Base-by-base conservation (phyloP, 2,113 vertebrate species). In the Larimichthys polyactis region DNA sequence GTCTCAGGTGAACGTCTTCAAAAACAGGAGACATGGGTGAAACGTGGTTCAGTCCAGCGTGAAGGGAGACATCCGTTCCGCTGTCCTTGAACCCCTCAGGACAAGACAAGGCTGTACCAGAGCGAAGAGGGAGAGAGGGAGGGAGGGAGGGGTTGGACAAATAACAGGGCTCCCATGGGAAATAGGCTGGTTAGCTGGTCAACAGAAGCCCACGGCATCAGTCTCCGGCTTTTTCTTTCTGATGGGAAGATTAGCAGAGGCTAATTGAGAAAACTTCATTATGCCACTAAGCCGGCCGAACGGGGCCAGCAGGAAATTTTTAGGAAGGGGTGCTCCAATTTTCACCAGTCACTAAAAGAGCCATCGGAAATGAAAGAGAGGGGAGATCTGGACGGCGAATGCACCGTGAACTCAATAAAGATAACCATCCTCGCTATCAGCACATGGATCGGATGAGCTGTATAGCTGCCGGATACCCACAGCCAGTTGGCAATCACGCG, bases 1-100 rank as follows among this genome's bases (percentile, higher is more conserved):
- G 4, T 89, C 73, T 88, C 71, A 60, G 4, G 51, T 58, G 59
- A 71, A 59, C 62, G 1, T 78, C 68, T 73, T 80, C 65, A 84
- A 79, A 79, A 87, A 82, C 78, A 90, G 75, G 84, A 92, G 83
- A 86, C 82, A 75, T 81, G 73, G 51, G 29, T 69, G 3, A 76
- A 79, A 81, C 43, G 2, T 54, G 69, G 77, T 71, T 75, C 70
- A 67, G 74, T 72, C 69, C 66, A 59, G 64, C 36, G 32, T 87
- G 79, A 88, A 54, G 72, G 32, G 58, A 82, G 76, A 71, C 78
- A 84, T 90, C 86, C 54, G 68, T 4, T 63, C 68, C 48, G 3
- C 48, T 72, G 73, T 75, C 80, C 67, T 51, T 60, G 49, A 86
- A 59, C 69, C 84, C 84, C 44, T 24, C 27, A 48, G 81, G 84